Conservation (phyloP, 2,888 invertebrate genomes). For the Noctuana brunneofusca region DNA sequence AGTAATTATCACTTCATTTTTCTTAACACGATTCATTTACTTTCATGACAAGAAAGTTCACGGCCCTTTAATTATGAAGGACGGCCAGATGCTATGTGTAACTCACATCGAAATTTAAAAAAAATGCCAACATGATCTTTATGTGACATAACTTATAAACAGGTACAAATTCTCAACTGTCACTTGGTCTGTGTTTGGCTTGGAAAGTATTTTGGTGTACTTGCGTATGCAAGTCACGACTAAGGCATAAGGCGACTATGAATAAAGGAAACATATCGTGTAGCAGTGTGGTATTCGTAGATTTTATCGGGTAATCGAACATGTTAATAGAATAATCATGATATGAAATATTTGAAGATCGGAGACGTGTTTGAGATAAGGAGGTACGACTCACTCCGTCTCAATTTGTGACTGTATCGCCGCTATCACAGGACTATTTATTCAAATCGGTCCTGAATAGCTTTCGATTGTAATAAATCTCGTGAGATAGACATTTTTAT, state of each 20-base stretch:
- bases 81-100: constrained; percentile 21
- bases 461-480: constrained; percentile 72
- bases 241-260: constrained; percentile 10
- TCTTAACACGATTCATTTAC: constrained; percentile 16
- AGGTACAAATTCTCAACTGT: background rate
- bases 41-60: constrained; percentile 23
- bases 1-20: background rate
- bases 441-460: constrained; percentile 65
- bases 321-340: constrained; percentile 62
- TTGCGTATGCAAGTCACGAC: constrained; percentile 33
- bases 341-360: constrained; percentile 38
- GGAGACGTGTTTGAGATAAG: constrained; percentile 45
- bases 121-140: background rate
- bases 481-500: constrained; percentile 65
- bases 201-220: constrained; percentile 1
- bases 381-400: constrained; percentile 39
- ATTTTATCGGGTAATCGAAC: constrained; percentile 59
- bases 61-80: constrained; percentile 26
- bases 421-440: constrained; percentile 64
- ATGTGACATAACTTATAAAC: constrained; percentile 4
- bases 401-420: constrained; percentile 52
- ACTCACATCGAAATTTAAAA: constrained; percentile 23
- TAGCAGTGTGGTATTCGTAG: constrained; percentile 49
- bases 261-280: constrained; percentile 44
- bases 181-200: constrained; percentile 4